A percentile compares a stretch with the other conserved stretches of the same genome.
Evolutionary conservation across 30 jellyfish, hydroid and myxozoan genomes (phyloP).

Genomic region (Clytia hemisphaerica): DNA sequence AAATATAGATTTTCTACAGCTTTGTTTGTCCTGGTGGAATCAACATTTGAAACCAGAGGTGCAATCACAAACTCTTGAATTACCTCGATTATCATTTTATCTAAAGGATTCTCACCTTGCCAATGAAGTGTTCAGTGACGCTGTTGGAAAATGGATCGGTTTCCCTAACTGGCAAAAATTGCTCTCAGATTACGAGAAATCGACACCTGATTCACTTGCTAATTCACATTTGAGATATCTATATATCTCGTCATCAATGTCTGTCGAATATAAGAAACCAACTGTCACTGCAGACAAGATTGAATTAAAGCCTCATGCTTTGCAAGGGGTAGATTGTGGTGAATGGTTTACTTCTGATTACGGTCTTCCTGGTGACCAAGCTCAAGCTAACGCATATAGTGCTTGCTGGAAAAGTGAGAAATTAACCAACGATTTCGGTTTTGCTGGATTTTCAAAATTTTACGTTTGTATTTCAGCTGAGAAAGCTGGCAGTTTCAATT

Average conservation of each 20-base stretch:
- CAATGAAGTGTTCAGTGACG: neutral
- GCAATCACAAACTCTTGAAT: neutral
- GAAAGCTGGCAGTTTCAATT: neutral
- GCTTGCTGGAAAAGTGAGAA: constrained; percentile 21
- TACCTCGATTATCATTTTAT: constrained; percentile 29
- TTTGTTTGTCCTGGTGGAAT: constrained; percentile 42
- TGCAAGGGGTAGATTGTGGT: constrained; percentile 24
- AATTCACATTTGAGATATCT: neutral
- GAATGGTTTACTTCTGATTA: neutral
- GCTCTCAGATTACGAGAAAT: neutral
- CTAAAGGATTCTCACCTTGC: constrained; percentile 22
- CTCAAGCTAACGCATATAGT: constrained; percentile 32
- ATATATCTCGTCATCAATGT: neutral
- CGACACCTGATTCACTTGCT: neutral
- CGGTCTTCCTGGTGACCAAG: constrained; percentile 36
- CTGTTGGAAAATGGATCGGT: constrained; percentile 24
- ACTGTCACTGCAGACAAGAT: neutral
- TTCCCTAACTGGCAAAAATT: constrained; percentile 11
- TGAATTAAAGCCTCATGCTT: constrained; percentile 6
- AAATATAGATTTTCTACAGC: constrained; percentile 17
- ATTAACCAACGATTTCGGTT: constrained; percentile 4
- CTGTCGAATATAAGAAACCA: neutral
- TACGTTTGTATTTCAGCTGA: neutral
- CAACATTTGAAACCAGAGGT: constrained; percentile 8
- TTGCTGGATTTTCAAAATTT: constrained; percentile 12